phyloP scores from a whole-genome alignment of 1,140 invertebrate species.

The Teleogryllus occipitalis region DNA sequence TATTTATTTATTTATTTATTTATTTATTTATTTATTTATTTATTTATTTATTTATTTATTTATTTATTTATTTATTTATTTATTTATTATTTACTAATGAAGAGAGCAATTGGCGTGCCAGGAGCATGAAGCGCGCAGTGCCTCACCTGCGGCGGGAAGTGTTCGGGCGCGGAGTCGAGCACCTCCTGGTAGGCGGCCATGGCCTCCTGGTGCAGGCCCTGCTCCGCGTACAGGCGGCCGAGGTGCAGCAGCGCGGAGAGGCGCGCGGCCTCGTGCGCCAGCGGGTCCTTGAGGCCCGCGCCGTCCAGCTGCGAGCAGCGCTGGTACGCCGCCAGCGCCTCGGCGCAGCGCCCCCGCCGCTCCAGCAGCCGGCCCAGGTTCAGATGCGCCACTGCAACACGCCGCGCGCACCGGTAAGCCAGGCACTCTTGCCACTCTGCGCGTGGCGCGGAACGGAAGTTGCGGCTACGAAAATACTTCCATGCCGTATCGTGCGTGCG shows the following conservation, averaged over 20 bases:
- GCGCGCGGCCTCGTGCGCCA: slow-evolving; percentile 79
- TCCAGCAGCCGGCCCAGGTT: slow-evolving; percentile 85
- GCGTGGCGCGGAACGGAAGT: too few species aligned
- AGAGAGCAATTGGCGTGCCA: too few species aligned
- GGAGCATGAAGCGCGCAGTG: too few species aligned
- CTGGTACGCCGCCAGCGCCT: slow-evolving; percentile 73
- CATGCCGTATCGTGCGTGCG: too few species aligned
- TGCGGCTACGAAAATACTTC: too few species aligned
- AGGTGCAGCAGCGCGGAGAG: slow-evolving; percentile 87
- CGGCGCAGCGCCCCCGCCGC: slow-evolving; percentile 66
- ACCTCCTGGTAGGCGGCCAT: slow-evolving; percentile 72
- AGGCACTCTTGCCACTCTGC: too few species aligned
- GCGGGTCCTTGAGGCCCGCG: slow-evolving; percentile 75
- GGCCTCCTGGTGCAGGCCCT: slow-evolving; percentile 73
- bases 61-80: too few species aligned
- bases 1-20: too few species aligned
- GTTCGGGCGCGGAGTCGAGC: slow-evolving; percentile 58
- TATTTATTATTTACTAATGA: too few species aligned
- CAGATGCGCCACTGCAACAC: slow-evolving; percentile 80
- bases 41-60: too few species aligned
- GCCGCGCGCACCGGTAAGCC: too few species aligned
- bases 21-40: too few species aligned
- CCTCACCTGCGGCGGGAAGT: slow-evolving; percentile 71
- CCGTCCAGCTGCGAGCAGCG: slow-evolving; percentile 78
- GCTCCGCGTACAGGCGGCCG: slow-evolving; percentile 80